Base-by-base conservation (phyloP, 2,888 invertebrate genomes). In the Lumbricus terrestris region DNA sequence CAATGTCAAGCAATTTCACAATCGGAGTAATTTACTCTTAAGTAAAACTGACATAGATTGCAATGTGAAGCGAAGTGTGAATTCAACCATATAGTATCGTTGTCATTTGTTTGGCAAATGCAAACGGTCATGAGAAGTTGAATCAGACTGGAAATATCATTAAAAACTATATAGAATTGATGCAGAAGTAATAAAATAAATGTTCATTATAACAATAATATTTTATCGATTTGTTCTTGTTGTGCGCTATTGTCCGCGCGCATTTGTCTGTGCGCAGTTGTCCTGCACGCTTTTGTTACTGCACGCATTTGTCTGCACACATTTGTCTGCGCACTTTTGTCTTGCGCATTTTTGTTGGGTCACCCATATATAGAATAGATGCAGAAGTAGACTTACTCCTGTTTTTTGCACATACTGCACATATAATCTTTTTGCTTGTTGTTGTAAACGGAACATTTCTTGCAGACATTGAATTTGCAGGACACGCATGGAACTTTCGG, bases 381-480 rank as follows among this genome's bases (percentile, higher is more conserved):
- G 16, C 47, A 69, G 11, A 69, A n/a, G 11, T 15, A 85, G n/a
- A 90, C 91, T 93, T 92, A 95, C 95, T 92, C 92, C 91, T 94
- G 93, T 91, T 94, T 93, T 34, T 93, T 90, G 92, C 95, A 95
- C 47, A 93, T 93, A 69, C 93, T 92, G 91, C 95, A 95, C 47
- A 93, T 91, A 92, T 94, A 88, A 37, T 90, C 54, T 42, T 88
- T 90, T 34, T 34, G 33, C 15, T 88, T 88, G 40, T 35, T 88
- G 90, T 90, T 54, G 40, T 47, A 88, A 18, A 88, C 88, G 11
- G 42, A 38, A 92, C 95, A 95, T 33, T 92, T 93, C 89, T 94
- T 94, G 92, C 95, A 95, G 90, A 95, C 93, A 91, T 92, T 93
- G 88, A 93, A 93, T 6, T 93, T 91, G 92, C 95, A 95, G n/a